These are phyloP conservation scores for Coryphaenoides rupestris DNA, from an alignment of 2,113 vertebrate genomes.

Conservation along the genomic window DNA sequence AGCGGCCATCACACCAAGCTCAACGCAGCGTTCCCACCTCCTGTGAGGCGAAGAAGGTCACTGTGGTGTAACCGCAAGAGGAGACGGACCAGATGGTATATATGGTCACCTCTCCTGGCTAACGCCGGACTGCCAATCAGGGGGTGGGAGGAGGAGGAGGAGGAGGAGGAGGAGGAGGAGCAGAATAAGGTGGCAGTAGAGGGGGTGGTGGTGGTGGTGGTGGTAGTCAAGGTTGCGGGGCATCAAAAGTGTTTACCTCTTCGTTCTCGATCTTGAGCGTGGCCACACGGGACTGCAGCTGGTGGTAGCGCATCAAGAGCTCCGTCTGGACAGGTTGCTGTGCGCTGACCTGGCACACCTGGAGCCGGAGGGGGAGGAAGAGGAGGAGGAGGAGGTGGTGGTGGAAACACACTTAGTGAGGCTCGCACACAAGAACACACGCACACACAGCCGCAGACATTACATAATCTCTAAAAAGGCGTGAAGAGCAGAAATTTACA, in stretches of 20 bases:
- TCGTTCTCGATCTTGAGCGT: constrained; percentile 98
- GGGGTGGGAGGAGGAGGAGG: not conserved
- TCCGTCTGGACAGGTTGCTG: constrained; percentile 97
- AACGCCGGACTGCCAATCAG: constrained; percentile 24
- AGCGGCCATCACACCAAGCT: too few species aligned
- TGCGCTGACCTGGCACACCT: constrained; percentile 97
- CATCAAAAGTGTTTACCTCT: constrained; percentile 78
- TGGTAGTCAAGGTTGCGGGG: constrained; percentile 16
- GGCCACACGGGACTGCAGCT: constrained; percentile 92
- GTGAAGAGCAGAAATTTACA: too few species aligned
- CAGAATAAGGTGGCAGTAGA: not conserved
- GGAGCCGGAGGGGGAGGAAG: constrained; percentile 2
- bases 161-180: not conserved
- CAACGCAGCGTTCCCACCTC: too few species aligned
- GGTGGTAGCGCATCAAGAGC: constrained; percentile 94
- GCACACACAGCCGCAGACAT: too few species aligned
- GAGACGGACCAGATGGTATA: not conserved
- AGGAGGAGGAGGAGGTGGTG: too few species aligned
- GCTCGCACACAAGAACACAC: too few species aligned
- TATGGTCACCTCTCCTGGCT: constrained; percentile 15
- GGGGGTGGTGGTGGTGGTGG: not conserved
- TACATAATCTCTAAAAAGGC: too few species aligned
- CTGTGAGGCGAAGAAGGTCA: too few species aligned
- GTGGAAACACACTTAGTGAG: too few species aligned
- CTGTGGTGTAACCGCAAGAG: not conserved